Evolutionary conservation across 2,888 invertebrate species (phyloP), one percentile per base, ranked within the genome.

Genomic region (Cosmia trapezina): DNA sequence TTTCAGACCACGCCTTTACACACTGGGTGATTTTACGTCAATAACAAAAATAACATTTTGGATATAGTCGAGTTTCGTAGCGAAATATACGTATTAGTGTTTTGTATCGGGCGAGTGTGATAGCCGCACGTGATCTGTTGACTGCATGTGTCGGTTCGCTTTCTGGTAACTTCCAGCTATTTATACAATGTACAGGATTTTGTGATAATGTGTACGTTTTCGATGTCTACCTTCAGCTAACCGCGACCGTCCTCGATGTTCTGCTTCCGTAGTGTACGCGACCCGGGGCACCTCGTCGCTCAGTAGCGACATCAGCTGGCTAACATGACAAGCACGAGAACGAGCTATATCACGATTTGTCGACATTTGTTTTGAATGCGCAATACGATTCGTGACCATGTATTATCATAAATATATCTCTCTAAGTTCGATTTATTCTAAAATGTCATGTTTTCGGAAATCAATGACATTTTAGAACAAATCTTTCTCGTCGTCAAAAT

Each of bases 201-300:
- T 89, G 90, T 91, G 89, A 89, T 91, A 90, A 81, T 62, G 77
- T 70, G 80, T 80, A 80, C 65, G 69, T 78, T 76, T 81, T 81
- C 78, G 37, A 85, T 83, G 80, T 87, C 70, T 77, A 88, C 83
- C 77, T 87, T 86, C 87, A 80, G 89, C 87, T 85, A 81, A 86
- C 82, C 81, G 87, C 87, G 87, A 89, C 91, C 91, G 91, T 91
- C 92, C 91, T 89, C 80, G 80, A 85, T 86, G 86, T 89, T 73
- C 83, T 81, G 84, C 84, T 87, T 83, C 78, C 72, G 73, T 75
- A 63, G 69, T 80, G 80, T 70, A 57, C 59, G 70, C 45, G 59
- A 37, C 37, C 54, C 62, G 66, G 9, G 33, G 62, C 56, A 37
- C n/a, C 43, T 56, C 37, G 65, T 53, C 57, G 47, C 43, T 47